phyloP scores from a whole-genome alignment of 2,888 invertebrate genomes.

The Helicoverpa assulta region DNA sequence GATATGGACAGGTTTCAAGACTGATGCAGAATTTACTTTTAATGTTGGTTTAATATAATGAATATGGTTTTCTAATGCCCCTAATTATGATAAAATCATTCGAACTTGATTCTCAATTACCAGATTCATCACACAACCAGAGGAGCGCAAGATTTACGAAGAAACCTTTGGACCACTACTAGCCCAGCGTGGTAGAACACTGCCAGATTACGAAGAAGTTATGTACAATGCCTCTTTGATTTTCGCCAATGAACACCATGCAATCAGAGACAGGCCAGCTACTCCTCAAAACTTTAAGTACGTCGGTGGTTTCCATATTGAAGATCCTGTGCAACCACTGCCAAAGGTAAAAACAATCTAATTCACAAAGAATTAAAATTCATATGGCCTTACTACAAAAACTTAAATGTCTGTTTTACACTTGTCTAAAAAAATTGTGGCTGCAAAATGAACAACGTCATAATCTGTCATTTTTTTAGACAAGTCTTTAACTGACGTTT shows the following conservation, averaged over 20 bases:
- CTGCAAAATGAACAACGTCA: too few relatives aligned
- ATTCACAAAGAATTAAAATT: background rate
- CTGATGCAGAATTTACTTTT: too few relatives aligned
- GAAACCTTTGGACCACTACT: constrained; percentile 64
- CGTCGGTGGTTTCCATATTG: constrained; percentile 77
- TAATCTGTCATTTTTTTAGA: too few relatives aligned
- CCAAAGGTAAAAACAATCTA: constrained; percentile 67
- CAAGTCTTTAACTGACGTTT: too few relatives aligned
- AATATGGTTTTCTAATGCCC: too few relatives aligned
- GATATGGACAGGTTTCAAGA: background rate
- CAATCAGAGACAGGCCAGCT: constrained; percentile 66
- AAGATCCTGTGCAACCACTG: constrained; percentile 69
- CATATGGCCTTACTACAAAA: background rate
- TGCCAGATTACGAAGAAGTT: constrained; percentile 67
- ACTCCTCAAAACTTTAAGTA: constrained; percentile 74
- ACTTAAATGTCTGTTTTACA: too few relatives aligned
- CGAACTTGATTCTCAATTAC: background rate
- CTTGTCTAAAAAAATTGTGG: too few relatives aligned
- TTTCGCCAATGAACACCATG: constrained; percentile 73
- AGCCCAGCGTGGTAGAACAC: constrained; percentile 60
- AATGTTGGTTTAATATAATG: too few relatives aligned
- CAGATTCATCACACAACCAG: constrained; percentile 50
- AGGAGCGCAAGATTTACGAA: constrained; percentile 59
- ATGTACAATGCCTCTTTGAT: constrained; percentile 75
- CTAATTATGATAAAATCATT: background rate